Evolutionary conservation across 2,888 invertebrate genomes (phyloP).

Genomic region (Thymelicus acteon): DNA sequence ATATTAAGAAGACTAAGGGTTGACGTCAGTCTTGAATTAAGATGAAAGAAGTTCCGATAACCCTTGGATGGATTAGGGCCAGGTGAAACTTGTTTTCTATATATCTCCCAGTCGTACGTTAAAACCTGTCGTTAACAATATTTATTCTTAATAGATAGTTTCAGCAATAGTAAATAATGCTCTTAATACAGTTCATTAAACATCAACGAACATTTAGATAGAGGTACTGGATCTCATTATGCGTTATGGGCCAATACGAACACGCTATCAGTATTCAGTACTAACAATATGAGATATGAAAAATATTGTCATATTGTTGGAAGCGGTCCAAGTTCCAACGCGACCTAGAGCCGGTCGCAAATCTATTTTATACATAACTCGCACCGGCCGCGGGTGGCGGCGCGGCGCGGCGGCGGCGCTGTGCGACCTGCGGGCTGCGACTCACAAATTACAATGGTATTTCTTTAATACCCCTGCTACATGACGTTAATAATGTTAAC

Average conservation of each 20-base stretch:
- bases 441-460: neutral
- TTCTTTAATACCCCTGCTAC: neutral
- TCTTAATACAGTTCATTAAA: neutral
- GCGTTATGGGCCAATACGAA: conserved; percentile 14
- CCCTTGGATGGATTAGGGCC: too few species aligned
- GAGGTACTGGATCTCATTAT: conserved; percentile 7
- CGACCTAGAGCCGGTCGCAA: conserved; percentile 13
- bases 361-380: conserved; percentile 17
- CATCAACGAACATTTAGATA: conserved; percentile 3
- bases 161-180: neutral
- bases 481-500: too few species aligned
- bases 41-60: too few species aligned
- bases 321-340: conserved; percentile 22
- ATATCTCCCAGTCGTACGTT: too few species aligned
- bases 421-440: neutral
- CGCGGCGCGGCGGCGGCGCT: too few species aligned
- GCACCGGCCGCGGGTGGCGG: too few species aligned
- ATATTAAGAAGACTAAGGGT: too few species aligned
- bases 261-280: conserved; percentile 27
- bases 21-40: too few species aligned
- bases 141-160: neutral
- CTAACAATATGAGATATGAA: conserved; percentile 27
- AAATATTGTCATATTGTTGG: conserved; percentile 28
- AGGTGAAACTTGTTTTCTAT: neutral
- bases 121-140: too few species aligned